Conservation (phyloP, 2,113 vertebrate genomes). For the Bufo gargarizans region DNA sequence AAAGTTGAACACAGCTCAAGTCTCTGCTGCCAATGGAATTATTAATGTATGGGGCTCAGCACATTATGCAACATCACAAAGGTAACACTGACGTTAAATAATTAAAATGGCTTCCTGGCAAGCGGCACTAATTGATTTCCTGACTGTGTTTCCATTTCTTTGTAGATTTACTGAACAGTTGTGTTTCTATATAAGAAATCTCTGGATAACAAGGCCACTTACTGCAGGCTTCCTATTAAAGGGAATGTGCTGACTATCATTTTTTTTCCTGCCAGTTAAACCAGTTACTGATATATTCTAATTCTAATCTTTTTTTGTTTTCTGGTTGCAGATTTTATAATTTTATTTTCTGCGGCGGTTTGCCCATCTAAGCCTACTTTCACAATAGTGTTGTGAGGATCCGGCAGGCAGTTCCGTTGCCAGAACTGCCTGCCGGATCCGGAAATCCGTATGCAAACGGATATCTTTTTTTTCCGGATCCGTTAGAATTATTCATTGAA, state of each 20-base stretch:
- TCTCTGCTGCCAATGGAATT: conserved; percentile 26
- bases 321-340: no score
- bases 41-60: conserved; percentile 32
- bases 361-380: no score
- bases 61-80: conserved; percentile 45
- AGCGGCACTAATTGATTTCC: conserved; percentile 42
- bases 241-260: background rate
- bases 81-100: conserved; percentile 48
- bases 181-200: conserved; percentile 4
- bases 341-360: no score
- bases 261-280: no score
- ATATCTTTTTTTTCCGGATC: no score
- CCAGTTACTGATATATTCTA: no score
- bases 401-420: no score
- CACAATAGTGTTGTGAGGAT: no score
- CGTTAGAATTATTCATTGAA: no score
- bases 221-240: background rate
- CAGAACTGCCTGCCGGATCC: no score
- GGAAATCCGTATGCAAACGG: no score
- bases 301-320: no score
- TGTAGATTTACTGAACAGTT: conserved; percentile 25
- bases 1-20: background rate
- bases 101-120: conserved; percentile 54
- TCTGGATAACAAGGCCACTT: background rate
- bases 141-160: conserved; percentile 26